Base-by-base conservation (phyloP, 2,888 invertebrate species). In the Allygus modestus region DNA sequence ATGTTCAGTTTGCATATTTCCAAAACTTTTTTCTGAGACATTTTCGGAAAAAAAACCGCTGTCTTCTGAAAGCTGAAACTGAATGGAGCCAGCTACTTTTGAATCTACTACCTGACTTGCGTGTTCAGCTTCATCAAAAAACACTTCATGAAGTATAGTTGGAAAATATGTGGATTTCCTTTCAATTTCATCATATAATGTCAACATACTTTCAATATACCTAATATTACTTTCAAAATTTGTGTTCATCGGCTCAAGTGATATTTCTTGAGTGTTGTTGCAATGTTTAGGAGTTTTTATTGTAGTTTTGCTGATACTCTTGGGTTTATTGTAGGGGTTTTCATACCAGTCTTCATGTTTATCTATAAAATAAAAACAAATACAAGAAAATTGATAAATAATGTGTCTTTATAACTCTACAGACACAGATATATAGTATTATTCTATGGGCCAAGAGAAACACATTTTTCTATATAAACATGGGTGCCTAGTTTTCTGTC, bases 71-170 rank as follows among this genome's bases (percentile, higher is more conserved):
- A 54, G 23, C 46, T 46, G 46, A 46, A 9, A 1, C n/a, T 46
- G 4, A 12, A 9, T 46, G 20, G 54, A 23, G 54, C 11, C 23
- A 54, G 54, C 23, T 0, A n/a, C 15, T 23, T 54, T 23, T 23
- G 54, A 23, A 23, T 46, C 15, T 2, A 23, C 2, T 7, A 23
- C 0, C 17, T 77, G 15, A 31, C 51, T 46, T 1, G 26, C 4
- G 26, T 51, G 33, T 28, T 51, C 77, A 15, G 51, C 77, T 20
- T 77, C 31, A 28, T 77, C 77, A 31, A 26, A 28, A 20, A 77
- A 33, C 9, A 77, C 28, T 12, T 43, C 11, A 9, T 77, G 77
- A 31, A 51, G 51, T 7, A 23, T 9, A 46, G 51, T 46, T 1
- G 77, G 43, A 1, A 23, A 17, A 0, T 20, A 9, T 7, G 31